Evolutionary conservation across 1,140 invertebrate genomes (phyloP).

Genomic region (Lepidurus apus): DNA sequence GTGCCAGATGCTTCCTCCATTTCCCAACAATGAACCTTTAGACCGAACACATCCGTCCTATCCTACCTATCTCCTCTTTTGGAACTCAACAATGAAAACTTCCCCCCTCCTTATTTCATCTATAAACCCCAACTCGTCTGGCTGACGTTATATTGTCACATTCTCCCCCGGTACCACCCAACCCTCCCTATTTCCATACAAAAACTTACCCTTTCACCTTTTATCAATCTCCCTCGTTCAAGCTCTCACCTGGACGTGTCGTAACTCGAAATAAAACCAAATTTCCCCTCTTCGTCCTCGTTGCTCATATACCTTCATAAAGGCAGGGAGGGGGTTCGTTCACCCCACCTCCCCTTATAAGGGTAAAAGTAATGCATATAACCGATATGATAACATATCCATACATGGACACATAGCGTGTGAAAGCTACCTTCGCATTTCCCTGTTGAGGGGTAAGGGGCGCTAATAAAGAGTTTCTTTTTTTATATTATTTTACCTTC

Average conservation of each 20-base stretch:
- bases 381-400: not conserved
- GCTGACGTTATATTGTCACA: too few relatives aligned
- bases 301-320: not conserved
- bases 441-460: not conserved
- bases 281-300: not conserved
- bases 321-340: not conserved
- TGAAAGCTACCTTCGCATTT: slow-evolving; percentile 9
- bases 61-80: not conserved
- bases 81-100: not conserved
- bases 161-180: too few relatives aligned
- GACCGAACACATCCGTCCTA: not conserved
- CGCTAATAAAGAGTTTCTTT: not conserved
- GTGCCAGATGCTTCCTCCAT: not conserved
- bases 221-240: not conserved
- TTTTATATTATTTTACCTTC: not conserved
- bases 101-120: not conserved
- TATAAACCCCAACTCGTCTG: too few relatives aligned
- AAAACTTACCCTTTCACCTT: too few relatives aligned
- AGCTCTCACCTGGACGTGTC: slow-evolving; percentile 1
- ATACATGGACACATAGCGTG: slow-evolving; percentile 5
- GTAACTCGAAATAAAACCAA: not conserved
- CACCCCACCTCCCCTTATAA: not conserved
- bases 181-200: too few relatives aligned
- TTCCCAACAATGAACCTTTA: not conserved
- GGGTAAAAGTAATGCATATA: too few relatives aligned